phyloP scores from a whole-genome alignment of 2,888 invertebrate genomes.

The Ophioninae sp. region DNA sequence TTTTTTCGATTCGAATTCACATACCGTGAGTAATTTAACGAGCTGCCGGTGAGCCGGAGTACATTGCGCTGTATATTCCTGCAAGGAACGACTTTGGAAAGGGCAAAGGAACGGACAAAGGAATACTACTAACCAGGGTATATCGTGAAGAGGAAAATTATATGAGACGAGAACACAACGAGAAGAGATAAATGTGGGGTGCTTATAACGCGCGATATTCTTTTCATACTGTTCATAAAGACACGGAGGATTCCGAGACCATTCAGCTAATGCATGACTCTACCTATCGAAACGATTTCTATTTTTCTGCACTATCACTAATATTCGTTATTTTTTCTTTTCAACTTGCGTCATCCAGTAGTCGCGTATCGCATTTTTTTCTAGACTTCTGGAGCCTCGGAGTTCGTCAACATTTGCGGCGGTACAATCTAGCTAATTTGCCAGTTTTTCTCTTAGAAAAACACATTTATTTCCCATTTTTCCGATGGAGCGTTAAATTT shows the following conservation, averaged over 20 bases:
- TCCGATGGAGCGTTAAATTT: no score
- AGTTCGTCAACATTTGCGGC: no score
- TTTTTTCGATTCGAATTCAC: background rate
- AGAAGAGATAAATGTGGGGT: background rate
- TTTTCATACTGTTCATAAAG: background rate
- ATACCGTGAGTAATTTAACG: conserved; percentile 39
- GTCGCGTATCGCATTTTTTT: no score
- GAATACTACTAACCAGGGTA: background rate
- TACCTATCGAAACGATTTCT: background rate
- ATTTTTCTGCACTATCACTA: background rate
- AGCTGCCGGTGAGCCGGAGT: conserved; percentile 42
- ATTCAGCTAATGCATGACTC: background rate
- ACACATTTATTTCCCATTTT: no score
- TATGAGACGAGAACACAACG: background rate
- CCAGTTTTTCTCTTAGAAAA: no score
- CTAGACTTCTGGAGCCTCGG: no score
- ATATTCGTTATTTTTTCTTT: no score
- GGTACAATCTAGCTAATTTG: no score
- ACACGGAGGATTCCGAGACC: background rate
- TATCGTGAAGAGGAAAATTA: conserved; percentile 19
- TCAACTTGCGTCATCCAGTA: no score
- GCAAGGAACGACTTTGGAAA: background rate
- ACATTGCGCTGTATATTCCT: conserved; percentile 23
- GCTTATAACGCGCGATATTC: conserved; percentile 8
- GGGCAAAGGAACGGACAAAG: conserved; percentile 14